Evolutionary conservation across 2,113 vertebrate genomes (phyloP), one percentile per base, ranked within the genome.

Genomic region (Pelvicachromis taeniatus): DNA sequence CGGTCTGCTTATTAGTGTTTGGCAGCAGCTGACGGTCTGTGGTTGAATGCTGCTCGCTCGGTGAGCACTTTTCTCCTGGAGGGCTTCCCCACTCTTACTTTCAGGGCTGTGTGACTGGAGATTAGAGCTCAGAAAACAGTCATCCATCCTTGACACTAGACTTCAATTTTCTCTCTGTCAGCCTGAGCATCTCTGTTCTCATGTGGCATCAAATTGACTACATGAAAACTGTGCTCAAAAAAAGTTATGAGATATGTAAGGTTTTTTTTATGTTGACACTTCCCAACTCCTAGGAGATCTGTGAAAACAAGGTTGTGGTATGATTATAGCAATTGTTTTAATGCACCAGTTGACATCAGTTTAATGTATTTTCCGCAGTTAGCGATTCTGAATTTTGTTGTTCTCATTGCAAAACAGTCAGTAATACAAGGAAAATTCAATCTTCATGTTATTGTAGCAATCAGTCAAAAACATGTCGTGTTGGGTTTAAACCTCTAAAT

Each of bases 11-110:
- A 68, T 91, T 92, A 88, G 79, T 0, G 70, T 61, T 82, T 94
- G 93, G 90, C 91, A 83, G 90, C 53, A 2, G 82, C 7, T 21
- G 9, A n/a, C 5, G 17, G 83, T 81, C 83, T 86, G 87, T 19
- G 87, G 87, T 31, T 78, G 1, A 63, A 88, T 2, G 65, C 9
- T 75, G 58, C 79, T 87, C 85, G 11, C 77, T 84, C 63, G 17
- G 81, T 78, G 77, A 89, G 82, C 77, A 83, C 81, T 85, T 87
- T 85, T 90, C 87, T 92, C 85, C 90, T 88, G 92, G 83, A 91
- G 86, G 86, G 75, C 31, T 81, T 91, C 59, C 81, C 80, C 9
- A 9, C 56, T 42, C 85, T 78, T 58, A 58, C 86, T 85, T 87
- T 84, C 87, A 89, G 88, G 75, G 63, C 82, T 5, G 23, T 68